phyloP scores from a whole-genome alignment of 1,140 invertebrate species.

The Drosophila lini region DNA sequence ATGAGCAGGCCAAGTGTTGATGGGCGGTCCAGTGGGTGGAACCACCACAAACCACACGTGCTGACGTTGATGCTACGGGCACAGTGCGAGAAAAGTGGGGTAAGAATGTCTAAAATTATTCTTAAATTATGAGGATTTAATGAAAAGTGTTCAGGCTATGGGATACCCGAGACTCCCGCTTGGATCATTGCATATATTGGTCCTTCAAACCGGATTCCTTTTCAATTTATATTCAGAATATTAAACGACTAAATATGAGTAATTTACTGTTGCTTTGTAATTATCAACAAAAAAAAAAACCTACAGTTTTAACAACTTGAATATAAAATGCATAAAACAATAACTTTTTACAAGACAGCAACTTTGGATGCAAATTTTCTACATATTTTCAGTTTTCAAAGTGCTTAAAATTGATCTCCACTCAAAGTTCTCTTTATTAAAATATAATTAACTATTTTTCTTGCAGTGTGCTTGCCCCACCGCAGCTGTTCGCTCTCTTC shows the following conservation, averaged over 20 bases:
- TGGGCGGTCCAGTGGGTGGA: slow-evolving; percentile 47
- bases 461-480: slow-evolving; percentile 12
- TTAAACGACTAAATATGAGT: no score
- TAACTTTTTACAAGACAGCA: accelerated
- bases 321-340: no score
- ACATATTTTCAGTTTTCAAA: background rate
- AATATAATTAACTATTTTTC: background rate
- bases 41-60: slow-evolving; percentile 60
- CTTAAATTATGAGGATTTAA: background rate
- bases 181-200: background rate
- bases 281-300: no score
- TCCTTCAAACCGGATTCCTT: background rate
- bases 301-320: no score
- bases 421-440: background rate
- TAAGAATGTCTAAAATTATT: no score
- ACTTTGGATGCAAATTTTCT: no score
- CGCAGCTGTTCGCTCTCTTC: slow-evolving; percentile 23
- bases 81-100: background rate
- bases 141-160: background rate
- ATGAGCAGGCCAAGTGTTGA: slow-evolving; percentile 69
- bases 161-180: background rate
- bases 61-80: slow-evolving; percentile 18
- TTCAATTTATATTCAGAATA: no score
- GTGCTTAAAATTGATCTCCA: accelerated
- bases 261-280: no score